phyloP scores from a whole-genome alignment of 2,113 vertebrate species.

The Megaceryle maxima region DNA sequence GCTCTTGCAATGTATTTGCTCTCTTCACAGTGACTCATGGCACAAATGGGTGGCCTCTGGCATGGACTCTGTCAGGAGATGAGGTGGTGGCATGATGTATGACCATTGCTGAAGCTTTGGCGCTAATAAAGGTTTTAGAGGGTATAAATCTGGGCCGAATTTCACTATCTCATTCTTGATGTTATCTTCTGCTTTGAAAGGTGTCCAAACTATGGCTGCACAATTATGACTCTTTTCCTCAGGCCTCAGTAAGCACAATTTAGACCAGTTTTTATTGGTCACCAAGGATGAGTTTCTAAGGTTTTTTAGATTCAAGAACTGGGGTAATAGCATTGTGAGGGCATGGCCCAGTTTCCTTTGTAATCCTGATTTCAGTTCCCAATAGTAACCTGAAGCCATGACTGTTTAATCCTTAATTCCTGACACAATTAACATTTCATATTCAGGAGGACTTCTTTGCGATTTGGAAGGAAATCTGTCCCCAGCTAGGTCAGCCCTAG shows the following conservation, averaged over 20 bases:
- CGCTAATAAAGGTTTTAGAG: background rate
- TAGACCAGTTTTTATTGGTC: conserved; percentile 68
- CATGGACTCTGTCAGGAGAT: background rate
- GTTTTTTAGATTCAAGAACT: conserved; percentile 65
- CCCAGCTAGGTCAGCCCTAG: conserved; percentile 59
- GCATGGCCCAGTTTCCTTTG: conserved; percentile 72
- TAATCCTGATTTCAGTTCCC: conserved; percentile 72
- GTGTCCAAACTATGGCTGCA: conserved; percentile 29
- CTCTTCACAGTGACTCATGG: accelerated
- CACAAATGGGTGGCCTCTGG: accelerated
- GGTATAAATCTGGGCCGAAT: background rate
- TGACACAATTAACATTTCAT: conserved; percentile 71
- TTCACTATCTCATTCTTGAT: background rate
- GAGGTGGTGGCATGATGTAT: background rate
- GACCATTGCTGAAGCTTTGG: background rate
- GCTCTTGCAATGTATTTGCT: background rate
- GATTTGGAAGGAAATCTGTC: conserved; percentile 62
- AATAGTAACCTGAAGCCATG: conserved; percentile 64
- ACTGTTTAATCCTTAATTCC: conserved; percentile 72
- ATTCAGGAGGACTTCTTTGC: conserved; percentile 60
- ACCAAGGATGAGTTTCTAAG: conserved; percentile 70
- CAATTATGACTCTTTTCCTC: conserved; percentile 49
- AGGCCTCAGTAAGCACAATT: conserved; percentile 57
- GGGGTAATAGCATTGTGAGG: conserved; percentile 74
- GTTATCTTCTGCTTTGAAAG: conserved; percentile 11